Evolutionary conservation across 2,113 vertebrate genomes (phyloP), one percentile per base, ranked within the genome.

Genomic region (Salvelinus fontinalis): DNA sequence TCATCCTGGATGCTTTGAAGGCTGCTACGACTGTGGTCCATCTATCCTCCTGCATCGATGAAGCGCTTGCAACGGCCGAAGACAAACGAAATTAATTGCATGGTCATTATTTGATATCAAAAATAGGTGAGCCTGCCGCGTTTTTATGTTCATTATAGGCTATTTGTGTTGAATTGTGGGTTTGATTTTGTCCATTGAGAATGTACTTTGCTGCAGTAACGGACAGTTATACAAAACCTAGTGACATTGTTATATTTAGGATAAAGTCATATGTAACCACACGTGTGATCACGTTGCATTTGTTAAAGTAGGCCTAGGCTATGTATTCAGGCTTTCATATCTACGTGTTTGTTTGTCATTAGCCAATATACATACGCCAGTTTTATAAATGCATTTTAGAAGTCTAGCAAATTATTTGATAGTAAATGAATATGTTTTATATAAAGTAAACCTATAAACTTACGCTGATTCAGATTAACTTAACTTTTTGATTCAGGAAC

Each of bases 1-100:
- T 24, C 62, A 60, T 68, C 16, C 74, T 67, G 67, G 67, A 57
- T 34, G 62, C 74, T 66, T 16, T 71, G 75, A 65, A 57, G 48
- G 9, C 79, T 77, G 76, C 26, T 73, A 44, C 14, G 20, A 44
- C 73, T 27, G 74, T 65, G 74, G 24, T 22, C 13, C 59, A 67
- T 29, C 16, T 29, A 67, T 22, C 11, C 34, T 2, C 60, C 34
- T 71, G 57, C 34, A 67, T 76, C 73, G 39, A 76, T 76, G 75
- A 66, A 69, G 62, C 74, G n/a, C 67, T 65, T 70, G 16, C 29
- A 65, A 48, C 64, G 24, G 39, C 20, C 68, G 69, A 39, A 44
- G 68, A 49, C 11, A 48, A 64, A 67, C n/a, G 34, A 54, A 11
- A 51, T 67, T 76, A 54, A 54, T 54, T 54, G 51, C 14, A 18